These are phyloP conservation scores for Drosophila mettleri DNA, from an alignment of 2,888 invertebrate species.

Conservation along the genomic window DNA sequence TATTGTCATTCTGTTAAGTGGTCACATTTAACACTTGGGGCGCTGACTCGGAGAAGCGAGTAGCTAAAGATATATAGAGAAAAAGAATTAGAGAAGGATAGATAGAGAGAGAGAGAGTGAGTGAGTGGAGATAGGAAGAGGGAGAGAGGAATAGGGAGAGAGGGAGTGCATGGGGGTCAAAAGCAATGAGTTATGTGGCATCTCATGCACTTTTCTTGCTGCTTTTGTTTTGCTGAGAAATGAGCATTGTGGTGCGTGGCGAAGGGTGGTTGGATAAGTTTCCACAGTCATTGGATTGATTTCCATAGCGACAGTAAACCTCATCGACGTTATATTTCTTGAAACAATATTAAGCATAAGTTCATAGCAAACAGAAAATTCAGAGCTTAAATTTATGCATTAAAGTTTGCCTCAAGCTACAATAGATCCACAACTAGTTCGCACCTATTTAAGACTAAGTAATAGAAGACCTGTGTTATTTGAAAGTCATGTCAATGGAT, in stretches of 20 bases:
- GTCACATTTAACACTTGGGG: constrained; percentile 80
- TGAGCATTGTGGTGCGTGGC: constrained; percentile 17
- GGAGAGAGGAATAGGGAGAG: not conserved
- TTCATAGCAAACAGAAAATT: not conserved
- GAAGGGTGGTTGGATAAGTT: constrained; percentile 13
- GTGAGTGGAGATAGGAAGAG: not conserved
- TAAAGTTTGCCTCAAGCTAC: not conserved
- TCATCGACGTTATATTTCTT: not conserved
- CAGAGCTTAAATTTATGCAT: too few species aligned
- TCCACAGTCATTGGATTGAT: constrained; percentile 13
- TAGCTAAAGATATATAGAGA: constrained; percentile 17
- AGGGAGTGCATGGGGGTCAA: not conserved
- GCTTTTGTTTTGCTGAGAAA: constrained; percentile 44
- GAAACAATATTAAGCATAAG: constrained; percentile 25
- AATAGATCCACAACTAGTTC: too few species aligned
- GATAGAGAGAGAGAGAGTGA: not conserved
- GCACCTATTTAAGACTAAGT: not conserved
- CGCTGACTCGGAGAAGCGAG: constrained; percentile 54
- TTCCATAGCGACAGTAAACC: constrained; percentile 14
- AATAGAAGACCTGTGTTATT: not conserved
- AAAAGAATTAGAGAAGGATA: constrained; percentile 5
- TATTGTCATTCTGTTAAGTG: constrained; percentile 81
- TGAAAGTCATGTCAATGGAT: too few species aligned
- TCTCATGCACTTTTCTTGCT: constrained; percentile 39
- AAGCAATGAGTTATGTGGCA: constrained; percentile 57